Evolutionary conservation across 2,888 invertebrate genomes (phyloP), one percentile per base, ranked within the genome.

Genomic region (Agrotis segetum): DNA sequence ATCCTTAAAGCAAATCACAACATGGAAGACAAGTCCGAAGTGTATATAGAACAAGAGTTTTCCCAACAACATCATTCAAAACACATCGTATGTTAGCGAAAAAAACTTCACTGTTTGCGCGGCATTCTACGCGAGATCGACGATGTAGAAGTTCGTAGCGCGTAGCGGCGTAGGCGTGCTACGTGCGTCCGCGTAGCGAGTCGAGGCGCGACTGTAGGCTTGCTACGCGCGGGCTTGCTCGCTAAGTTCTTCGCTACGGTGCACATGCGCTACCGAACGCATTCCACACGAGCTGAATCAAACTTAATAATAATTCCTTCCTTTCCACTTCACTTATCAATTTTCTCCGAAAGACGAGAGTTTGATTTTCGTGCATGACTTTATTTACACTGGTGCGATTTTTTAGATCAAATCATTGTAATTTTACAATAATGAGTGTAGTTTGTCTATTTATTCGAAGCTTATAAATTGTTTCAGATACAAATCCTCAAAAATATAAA

Each of bases 1-100:
- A 90, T 96, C 96, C 92, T 96, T 95, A 92, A 95, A 95, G 91
- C 96, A 96, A 92, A 96, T 96, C 92, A 95, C 96, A 91, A 95
- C 93, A 88, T 96, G 95, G 93, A 96, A 96, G 94, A 96, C 95
- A 87, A 96, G 96, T 95, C 96, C 96, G 85, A 96, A 96, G 85
- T 96, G 94, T 93, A 95, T 88, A 90, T 93, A 96, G 91, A 95
- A 95, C 92, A 96, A 93, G 89, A 96, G 91, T 94, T 95, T 96
- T 89, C 92, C 92, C 89, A 95, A 93, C 94, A 93, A 93, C 96
- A 96, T 96, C 89, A 93, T 96, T 95, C 90, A 92, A 91, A 90
- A 92, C 93, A 94, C 95, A 96, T 95, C 76, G 89, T 94, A 94
- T 90, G 81, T 88, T 88, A 80, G 84, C 74, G 76, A 84, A 73